Evolutionary conservation across 2,888 invertebrate species (phyloP).

Genomic region (Crematogaster levior): DNA sequence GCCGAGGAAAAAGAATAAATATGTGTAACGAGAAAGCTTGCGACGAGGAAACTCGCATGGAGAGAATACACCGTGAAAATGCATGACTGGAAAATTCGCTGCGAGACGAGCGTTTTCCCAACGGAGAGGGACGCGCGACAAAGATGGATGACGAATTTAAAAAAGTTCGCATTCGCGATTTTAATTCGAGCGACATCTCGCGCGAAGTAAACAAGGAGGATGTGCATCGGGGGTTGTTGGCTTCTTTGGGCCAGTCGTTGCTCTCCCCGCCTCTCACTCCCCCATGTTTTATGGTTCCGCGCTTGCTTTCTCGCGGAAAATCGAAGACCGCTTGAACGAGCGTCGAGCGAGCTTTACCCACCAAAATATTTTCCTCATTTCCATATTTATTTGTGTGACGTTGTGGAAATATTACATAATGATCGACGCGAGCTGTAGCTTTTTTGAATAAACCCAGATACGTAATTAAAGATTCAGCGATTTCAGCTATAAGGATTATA

Average conservation of each 20-base stretch:
- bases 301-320: constrained; percentile 37
- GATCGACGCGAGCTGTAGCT: neutral
- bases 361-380: constrained; percentile 22
- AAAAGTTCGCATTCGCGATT: neutral
- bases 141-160: neutral
- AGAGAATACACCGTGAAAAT: neutral
- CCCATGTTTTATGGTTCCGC: constrained; percentile 15
- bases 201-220: constrained; percentile 18
- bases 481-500: too few relatives aligned
- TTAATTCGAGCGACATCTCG: neutral
- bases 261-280: neutral
- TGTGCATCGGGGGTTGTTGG: constrained; percentile 30
- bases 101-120: neutral
- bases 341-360: constrained; percentile 6
- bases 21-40: neutral
- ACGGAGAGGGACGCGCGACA: neutral
- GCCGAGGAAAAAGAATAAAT: neutral
- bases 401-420: neutral
- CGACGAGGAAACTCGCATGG: neutral
- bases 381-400: neutral
- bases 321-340: constrained; percentile 11
- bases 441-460: neutral
- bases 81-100: neutral
- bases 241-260: constrained; percentile 47
- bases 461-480: neutral